phyloP scores from a whole-genome alignment of 2,888 invertebrate genomes.

The Cephus nigrinus region DNA sequence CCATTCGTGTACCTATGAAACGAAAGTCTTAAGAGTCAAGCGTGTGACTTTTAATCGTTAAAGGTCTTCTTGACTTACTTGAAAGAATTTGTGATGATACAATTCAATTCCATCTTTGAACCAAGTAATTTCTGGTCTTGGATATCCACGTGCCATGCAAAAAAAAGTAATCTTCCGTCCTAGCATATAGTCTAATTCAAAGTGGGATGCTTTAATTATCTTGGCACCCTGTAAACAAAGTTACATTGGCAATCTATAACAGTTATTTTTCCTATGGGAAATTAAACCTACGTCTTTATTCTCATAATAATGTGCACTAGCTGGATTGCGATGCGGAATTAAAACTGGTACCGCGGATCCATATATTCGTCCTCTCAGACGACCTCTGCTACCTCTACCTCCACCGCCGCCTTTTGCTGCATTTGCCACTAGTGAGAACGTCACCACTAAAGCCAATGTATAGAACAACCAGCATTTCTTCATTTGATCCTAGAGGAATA shows the following conservation, averaged over 20 bases:
- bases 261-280: not conserved
- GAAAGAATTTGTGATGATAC: constrained; percentile 77
- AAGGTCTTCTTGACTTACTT: constrained; percentile 64
- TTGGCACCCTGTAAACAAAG: constrained; percentile 72
- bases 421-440: constrained; percentile 37
- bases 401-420: constrained; percentile 51
- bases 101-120: constrained; percentile 82
- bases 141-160: constrained; percentile 78
- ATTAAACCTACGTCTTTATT: constrained; percentile 72
- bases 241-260: not conserved
- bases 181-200: constrained; percentile 78
- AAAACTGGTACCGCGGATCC: constrained; percentile 70
- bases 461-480: constrained; percentile 42
- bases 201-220: constrained; percentile 77
- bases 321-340: constrained; percentile 71
- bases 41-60: not conserved
- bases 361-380: constrained; percentile 66
- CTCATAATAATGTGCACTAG: constrained; percentile 73
- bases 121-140: constrained; percentile 82
- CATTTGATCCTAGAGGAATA: constrained; percentile 30
- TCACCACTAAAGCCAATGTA: constrained; percentile 36
- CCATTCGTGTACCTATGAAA: constrained; percentile 73
- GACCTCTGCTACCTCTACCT: constrained; percentile 44
- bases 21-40: not conserved
- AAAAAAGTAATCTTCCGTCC: constrained; percentile 82